Evolutionary conservation across 2,113 vertebrate species (phyloP).

Genomic region (Zosterops japonicus): DNA sequence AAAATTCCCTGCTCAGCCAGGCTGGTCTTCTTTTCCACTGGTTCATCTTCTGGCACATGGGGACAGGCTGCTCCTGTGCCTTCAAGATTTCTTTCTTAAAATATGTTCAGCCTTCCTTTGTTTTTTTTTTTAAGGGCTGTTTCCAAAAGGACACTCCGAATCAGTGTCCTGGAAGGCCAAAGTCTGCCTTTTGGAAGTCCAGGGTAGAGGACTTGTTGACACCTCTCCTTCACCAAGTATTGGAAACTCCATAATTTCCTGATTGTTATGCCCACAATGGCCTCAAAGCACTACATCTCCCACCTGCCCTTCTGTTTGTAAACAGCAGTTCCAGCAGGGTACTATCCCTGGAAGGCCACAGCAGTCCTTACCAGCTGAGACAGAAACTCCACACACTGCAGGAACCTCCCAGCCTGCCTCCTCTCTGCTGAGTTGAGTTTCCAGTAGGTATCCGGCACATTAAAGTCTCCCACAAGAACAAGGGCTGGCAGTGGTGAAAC

Average conservation of each 20-base stretch:
- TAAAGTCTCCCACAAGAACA: neutral
- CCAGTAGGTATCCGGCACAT: neutral
- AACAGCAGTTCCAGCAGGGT: neutral
- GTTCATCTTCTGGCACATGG: neutral
- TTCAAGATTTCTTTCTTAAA: neutral
- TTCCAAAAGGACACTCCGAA: neutral
- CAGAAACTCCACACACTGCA: neutral
- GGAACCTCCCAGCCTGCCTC: neutral
- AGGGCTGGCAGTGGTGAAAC: neutral
- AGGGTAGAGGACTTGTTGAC: neutral
- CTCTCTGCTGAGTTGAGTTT: neutral
- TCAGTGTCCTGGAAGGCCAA: neutral
- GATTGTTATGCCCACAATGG: rapidly evolving
- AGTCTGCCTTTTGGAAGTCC: neutral
- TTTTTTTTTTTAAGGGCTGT: neutral
- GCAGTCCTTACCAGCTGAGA: neutral
- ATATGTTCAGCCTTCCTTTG: neutral
- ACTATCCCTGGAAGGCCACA: neutral
- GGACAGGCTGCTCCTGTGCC: neutral
- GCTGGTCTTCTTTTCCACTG: neutral
- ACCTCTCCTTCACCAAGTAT: neutral
- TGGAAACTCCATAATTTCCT: neutral
- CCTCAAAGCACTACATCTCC: neutral
- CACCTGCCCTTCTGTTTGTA: neutral
- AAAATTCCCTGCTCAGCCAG: neutral